Conservation (phyloP, 2,888 invertebrate species). For the Tortrix viridana region DNA sequence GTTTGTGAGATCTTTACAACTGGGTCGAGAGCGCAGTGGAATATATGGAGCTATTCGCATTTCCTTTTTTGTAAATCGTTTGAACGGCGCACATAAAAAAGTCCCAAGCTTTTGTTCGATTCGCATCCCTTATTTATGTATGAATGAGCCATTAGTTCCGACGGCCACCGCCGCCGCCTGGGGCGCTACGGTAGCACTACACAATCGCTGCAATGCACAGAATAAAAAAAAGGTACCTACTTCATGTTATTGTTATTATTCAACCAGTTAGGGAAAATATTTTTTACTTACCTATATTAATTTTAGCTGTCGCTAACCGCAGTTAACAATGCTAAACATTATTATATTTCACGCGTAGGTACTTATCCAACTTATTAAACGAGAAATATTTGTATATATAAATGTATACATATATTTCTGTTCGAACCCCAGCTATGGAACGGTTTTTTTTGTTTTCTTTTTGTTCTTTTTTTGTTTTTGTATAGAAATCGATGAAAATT, state of each 20-base stretch:
- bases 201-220: slow-evolving; percentile 14
- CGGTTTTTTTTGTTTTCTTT: no score
- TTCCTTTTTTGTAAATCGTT: slow-evolving; percentile 39
- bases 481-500: no score
- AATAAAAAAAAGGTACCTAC: neutral
- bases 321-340: no score
- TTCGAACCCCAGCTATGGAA: no score
- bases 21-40: slow-evolving; percentile 20
- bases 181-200: slow-evolving; percentile 33
- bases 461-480: no score
- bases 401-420: no score
- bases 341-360: no score
- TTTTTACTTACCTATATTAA: neutral
- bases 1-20: slow-evolving; percentile 25
- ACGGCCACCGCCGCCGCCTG: slow-evolving; percentile 35
- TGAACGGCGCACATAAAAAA: slow-evolving; percentile 40
- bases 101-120: slow-evolving; percentile 41
- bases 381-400: no score
- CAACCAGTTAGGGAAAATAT: neutral
- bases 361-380: no score
- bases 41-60: slow-evolving; percentile 29
- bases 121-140: slow-evolving; percentile 43
- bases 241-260: neutral
- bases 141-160: slow-evolving; percentile 44
- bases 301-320: neutral